Percentiles rank a stretch among this genome's conserved stretches.
These are phyloP conservation scores for Rhodophaea formosa DNA, from an alignment of 2,888 invertebrate species.

Conservation along the genomic window DNA sequence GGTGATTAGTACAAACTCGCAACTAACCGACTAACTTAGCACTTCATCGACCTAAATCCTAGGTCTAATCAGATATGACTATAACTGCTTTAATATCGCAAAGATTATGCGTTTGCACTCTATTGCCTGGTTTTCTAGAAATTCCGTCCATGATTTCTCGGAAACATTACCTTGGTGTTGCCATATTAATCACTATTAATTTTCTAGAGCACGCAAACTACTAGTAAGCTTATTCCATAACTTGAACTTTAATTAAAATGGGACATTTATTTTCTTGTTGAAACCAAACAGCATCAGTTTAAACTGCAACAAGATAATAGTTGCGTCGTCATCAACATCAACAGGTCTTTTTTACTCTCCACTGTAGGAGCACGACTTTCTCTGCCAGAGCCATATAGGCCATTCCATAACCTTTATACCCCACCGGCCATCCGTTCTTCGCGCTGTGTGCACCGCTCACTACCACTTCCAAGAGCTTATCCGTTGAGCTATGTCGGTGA, in stretches of 20 bases:
- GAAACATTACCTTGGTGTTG: conserved; percentile 20
- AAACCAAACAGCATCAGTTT: no score
- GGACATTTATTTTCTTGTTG: no score
- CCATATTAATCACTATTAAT: conserved; percentile 26
- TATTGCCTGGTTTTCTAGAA: conserved; percentile 6
- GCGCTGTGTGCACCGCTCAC: no score
- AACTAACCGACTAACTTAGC: not conserved
- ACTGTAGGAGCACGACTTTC: no score
- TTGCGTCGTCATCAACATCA: no score
- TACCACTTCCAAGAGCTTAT: no score
- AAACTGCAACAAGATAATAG: no score
- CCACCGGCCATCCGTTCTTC: no score
- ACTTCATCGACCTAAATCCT: not conserved
- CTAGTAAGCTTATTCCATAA: not conserved
- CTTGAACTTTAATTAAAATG: not conserved
- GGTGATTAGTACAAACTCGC: not conserved
- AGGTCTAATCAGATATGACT: not conserved
- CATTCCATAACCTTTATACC: no score
- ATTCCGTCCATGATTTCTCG: conserved; percentile 13
- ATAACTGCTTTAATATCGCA: not conserved
- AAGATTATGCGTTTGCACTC: conserved; percentile 7
- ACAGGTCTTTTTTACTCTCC: no score
- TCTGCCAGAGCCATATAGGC: no score
- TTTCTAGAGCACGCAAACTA: conserved; percentile 25
- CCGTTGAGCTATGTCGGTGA: no score